phyloP scores from a whole-genome alignment of 2,113 vertebrate species.

The Pluvianellus socialis region DNA sequence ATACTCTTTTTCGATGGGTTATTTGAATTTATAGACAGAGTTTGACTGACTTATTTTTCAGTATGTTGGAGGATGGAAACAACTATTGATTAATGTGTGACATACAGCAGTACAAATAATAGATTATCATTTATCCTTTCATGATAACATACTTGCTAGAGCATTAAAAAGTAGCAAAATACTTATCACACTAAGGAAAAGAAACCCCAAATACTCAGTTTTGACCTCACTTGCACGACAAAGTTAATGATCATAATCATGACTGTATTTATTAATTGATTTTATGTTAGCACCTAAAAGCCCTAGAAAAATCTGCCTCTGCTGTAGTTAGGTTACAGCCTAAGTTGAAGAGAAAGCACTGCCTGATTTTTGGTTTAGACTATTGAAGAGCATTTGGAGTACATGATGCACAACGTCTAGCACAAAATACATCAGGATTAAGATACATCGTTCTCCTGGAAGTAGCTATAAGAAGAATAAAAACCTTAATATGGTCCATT shows the following conservation, averaged over 20 bases:
- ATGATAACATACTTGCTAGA: not conserved
- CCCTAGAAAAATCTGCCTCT: not conserved
- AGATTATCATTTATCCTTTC: not conserved
- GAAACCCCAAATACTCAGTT: fast-evolving
- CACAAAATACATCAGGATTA: not conserved
- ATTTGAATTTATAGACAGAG: not conserved
- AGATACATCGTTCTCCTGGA: not conserved
- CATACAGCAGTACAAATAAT: not conserved
- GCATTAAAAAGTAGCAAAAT: not conserved
- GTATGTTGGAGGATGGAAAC: not conserved
- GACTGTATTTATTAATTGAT: not conserved
- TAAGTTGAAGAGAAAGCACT: not conserved
- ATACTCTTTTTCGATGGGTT: not conserved
- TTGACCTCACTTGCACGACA: not conserved
- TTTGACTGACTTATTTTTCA: not conserved
- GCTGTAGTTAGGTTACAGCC: not conserved
- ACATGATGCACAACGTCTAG: not conserved
- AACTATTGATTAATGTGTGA: not conserved
- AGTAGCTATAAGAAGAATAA: not conserved
- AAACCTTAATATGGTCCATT: not conserved
- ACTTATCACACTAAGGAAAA: not conserved
- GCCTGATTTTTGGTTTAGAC: not conserved
- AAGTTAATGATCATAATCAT: not conserved
- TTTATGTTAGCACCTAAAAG: not conserved
- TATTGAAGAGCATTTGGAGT: not conserved